phyloP scores from a whole-genome alignment of 2,888 invertebrate genomes.

The Polietes domitor region DNA sequence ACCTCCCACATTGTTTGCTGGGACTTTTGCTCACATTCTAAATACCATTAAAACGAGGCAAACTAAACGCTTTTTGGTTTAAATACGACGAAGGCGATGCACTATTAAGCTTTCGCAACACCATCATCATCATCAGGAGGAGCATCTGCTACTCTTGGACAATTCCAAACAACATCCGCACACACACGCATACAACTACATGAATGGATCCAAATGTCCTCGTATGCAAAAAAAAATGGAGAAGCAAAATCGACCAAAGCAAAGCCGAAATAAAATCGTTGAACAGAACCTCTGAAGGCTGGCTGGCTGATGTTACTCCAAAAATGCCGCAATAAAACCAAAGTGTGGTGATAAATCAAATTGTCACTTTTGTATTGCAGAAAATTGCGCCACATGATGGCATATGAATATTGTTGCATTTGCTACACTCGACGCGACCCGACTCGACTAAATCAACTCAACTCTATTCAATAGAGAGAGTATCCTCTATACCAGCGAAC shows the following conservation, averaged over 20 bases:
- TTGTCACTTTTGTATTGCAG: slow-evolving; percentile 77
- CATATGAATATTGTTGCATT: slow-evolving; percentile 64
- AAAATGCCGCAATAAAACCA: slow-evolving; percentile 70
- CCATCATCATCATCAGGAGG: slow-evolving; percentile 13
- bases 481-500: not conserved
- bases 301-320: slow-evolving; percentile 58
- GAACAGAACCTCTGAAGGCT: slow-evolving; percentile 36
- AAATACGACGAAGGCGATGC: slow-evolving; percentile 20
- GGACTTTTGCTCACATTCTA: slow-evolving; percentile 26
- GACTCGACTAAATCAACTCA: slow-evolving; percentile 48
- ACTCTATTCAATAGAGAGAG: slow-evolving; percentile 47
- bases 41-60: slow-evolving; percentile 48
- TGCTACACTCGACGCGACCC: slow-evolving; percentile 1
- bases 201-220: slow-evolving; percentile 23
- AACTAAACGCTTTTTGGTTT: slow-evolving; percentile 26
- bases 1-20: not conserved
- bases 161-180: slow-evolving; percentile 11
- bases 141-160: slow-evolving; percentile 57
- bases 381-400: slow-evolving; percentile 75
- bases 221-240: slow-evolving; percentile 26
- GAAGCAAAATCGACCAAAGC: not conserved
- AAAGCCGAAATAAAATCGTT: not conserved
- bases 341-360: slow-evolving; percentile 80
- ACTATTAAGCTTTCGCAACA: slow-evolving; percentile 46
- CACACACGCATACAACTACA: slow-evolving; percentile 10